phyloP scores from a whole-genome alignment of 2,888 invertebrate species.

The Lithophane leautieri region DNA sequence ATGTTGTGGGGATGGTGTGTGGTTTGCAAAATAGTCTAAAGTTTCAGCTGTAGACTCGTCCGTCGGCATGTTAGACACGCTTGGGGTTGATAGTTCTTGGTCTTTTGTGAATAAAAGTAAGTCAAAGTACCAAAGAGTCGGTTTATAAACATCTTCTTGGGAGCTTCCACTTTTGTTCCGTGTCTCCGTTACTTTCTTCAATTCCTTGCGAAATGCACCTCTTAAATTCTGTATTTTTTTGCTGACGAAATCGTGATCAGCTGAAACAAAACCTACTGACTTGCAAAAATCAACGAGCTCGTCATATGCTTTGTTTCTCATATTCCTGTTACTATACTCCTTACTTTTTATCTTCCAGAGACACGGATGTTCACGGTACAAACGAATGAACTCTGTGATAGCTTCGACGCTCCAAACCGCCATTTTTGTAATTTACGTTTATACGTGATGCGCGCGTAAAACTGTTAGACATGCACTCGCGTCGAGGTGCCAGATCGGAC shows the following conservation, averaged over 20 bases:
- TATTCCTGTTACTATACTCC: slow-evolving; percentile 32
- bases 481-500: not conserved
- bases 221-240: slow-evolving; percentile 42
- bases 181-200: slow-evolving; percentile 40
- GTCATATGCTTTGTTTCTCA: slow-evolving; percentile 28
- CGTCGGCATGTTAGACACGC: slow-evolving; percentile 33
- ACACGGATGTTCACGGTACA: slow-evolving; percentile 36
- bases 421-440: slow-evolving; percentile 34
- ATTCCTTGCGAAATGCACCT: slow-evolving; percentile 42
- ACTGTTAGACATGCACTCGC: slow-evolving; percentile 1
- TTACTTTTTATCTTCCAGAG: slow-evolving; percentile 42
- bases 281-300: slow-evolving; percentile 31
- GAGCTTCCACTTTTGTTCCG: slow-evolving; percentile 37
- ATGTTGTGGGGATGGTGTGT: slow-evolving; percentile 24
- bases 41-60: slow-evolving; percentile 30
- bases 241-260: slow-evolving; percentile 27
- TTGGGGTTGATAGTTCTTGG: slow-evolving; percentile 46
- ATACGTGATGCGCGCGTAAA: slow-evolving; percentile 14
- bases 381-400: slow-evolving; percentile 34
- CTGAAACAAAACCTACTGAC: slow-evolving; percentile 17
- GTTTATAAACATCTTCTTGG: slow-evolving; percentile 46
- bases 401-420: not conserved
- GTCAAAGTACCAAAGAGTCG: slow-evolving; percentile 53
- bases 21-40: slow-evolving; percentile 17
- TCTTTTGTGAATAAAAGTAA: slow-evolving; percentile 54